A percentile compares a stretch with the other conserved stretches of the same genome.
These are phyloP conservation scores for Chrysotoxum bicinctum DNA, from an alignment of 2,888 invertebrate genomes.

Conservation along the genomic window DNA sequence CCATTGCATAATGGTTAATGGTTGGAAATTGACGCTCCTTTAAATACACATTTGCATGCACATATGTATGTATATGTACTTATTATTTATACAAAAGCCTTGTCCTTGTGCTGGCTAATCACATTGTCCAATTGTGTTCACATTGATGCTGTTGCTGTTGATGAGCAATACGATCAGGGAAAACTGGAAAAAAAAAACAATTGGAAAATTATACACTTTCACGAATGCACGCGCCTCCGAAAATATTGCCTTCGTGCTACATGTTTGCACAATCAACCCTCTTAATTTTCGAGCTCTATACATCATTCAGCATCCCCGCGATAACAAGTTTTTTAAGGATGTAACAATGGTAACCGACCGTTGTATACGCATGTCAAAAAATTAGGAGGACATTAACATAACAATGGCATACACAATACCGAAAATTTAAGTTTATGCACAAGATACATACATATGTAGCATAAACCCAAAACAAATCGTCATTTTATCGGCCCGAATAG, in stretches of 20 bases:
- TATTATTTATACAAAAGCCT: not conserved
- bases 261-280: constrained; percentile 3
- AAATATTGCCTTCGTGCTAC: not conserved
- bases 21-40: not conserved
- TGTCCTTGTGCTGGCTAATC: not conserved
- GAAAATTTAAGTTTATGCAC: constrained; percentile 17
- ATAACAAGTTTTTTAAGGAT: constrained; percentile 15
- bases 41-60: not conserved
- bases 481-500: constrained; percentile 11
- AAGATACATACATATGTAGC: not conserved
- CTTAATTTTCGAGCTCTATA: not conserved
- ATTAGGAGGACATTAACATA: constrained; percentile 52
- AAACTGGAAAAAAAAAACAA: constrained; percentile 2
- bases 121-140: not conserved
- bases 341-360: not conserved
- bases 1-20: too few relatives aligned
- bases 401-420: constrained; percentile 34
- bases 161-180: not conserved
- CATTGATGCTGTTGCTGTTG: not conserved
- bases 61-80: not conserved
- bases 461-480: constrained; percentile 4
- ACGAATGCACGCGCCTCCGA: not conserved
- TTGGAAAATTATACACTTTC: not conserved
- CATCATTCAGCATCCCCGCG: constrained; percentile 19
- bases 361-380: constrained; percentile 42